These are phyloP conservation scores for Octodon degus DNA, from an alignment of 2,113 vertebrate species.

Conservation along the genomic window DNA sequence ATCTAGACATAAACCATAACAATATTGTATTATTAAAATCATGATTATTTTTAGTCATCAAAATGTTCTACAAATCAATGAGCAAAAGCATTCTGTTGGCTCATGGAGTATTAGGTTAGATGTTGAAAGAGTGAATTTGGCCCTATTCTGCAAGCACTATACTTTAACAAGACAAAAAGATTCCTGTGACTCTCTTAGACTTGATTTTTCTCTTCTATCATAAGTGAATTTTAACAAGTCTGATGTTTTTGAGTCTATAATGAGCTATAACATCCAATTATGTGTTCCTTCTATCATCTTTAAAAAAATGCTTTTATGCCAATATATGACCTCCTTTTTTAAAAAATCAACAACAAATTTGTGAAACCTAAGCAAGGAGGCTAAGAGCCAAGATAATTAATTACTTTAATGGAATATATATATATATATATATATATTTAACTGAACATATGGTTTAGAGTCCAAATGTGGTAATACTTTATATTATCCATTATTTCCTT, in stretches of 20 bases:
- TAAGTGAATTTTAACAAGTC: background rate
- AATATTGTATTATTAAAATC: background rate
- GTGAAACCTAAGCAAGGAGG: background rate
- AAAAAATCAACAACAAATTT: background rate
- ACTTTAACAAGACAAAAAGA: constrained; percentile 1
- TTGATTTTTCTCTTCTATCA: background rate
- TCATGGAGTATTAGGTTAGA: background rate
- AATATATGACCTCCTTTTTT: background rate
- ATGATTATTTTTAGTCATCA: background rate
- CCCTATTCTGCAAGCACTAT: background rate
- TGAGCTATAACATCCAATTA: constrained; percentile 47
- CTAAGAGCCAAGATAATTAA: background rate
- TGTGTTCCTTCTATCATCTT: background rate
- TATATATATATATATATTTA: background rate
- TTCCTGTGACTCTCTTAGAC: background rate
- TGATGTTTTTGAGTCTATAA: background rate
- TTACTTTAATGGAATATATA: background rate
- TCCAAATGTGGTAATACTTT: background rate
- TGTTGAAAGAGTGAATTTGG: background rate
- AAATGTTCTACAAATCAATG: background rate
- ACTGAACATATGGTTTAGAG: background rate
- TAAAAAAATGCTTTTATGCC: background rate
- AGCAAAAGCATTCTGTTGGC: background rate
- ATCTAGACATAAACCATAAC: no score
- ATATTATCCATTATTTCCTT: background rate